Evolutionary conservation across 2,888 invertebrate species (phyloP).

Genomic region (Tetranychus piercei): DNA sequence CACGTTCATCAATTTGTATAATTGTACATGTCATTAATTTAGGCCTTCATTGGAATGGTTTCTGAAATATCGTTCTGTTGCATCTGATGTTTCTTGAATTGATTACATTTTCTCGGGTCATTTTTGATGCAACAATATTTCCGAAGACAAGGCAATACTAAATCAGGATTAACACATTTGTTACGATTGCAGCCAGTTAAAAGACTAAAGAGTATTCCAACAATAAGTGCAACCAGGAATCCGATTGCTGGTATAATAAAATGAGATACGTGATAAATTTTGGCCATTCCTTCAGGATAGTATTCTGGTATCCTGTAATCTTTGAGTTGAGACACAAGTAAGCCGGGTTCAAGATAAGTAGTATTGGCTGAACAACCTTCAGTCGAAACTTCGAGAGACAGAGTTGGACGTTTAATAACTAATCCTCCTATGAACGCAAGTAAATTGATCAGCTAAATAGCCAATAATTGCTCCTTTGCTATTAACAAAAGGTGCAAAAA

Average conservation of each 20-base stretch:
- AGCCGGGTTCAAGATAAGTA: not conserved
- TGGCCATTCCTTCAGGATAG: constrained; percentile 11
- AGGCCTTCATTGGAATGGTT: no score
- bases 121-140: not conserved
- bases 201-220: constrained; percentile 15
- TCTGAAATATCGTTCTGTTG: no score
- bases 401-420: constrained; percentile 12
- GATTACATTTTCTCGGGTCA: no score
- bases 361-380: constrained; percentile 17
- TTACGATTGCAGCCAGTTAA: not conserved
- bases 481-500: constrained; percentile 20
- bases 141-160: not conserved
- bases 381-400: constrained; percentile 11
- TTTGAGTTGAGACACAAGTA: not conserved
- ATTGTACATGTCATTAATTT: no score
- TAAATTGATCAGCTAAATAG: constrained; percentile 15
- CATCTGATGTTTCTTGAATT: no score
- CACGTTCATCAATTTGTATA: no score
- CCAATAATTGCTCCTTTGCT: constrained; percentile 13
- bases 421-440: constrained; percentile 17
- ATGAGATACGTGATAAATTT: constrained; percentile 15
- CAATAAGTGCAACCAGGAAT: constrained; percentile 8
- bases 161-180: constrained; percentile 3
- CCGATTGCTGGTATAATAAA: constrained; percentile 15
- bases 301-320: constrained; percentile 15